A percentile compares a stretch with the other conserved stretches of the same genome.
These are phyloP conservation scores for Trichogramma dendrolimi DNA, from an alignment of 2,888 invertebrate genomes.

Conservation along the genomic window DNA sequence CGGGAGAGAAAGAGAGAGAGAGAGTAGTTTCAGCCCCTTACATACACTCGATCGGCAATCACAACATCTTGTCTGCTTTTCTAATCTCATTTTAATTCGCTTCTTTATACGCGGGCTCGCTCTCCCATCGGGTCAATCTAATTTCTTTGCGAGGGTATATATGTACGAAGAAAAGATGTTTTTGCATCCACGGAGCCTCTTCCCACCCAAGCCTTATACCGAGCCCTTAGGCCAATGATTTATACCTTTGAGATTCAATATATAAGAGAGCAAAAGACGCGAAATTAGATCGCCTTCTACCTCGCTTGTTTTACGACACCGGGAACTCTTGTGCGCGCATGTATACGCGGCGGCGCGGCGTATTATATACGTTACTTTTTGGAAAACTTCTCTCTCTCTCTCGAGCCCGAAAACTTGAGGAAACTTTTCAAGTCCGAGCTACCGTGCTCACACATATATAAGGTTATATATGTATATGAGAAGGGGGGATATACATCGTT, in stretches of 20 bases:
- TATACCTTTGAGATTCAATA: slow-evolving; percentile 8
- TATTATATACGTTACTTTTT: slow-evolving; percentile 3
- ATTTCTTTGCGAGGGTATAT: background rate
- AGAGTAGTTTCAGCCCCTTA: too few relatives aligned
- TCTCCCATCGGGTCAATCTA: background rate
- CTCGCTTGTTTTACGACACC: slow-evolving; percentile 12
- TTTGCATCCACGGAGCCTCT: background rate
- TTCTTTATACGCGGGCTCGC: too few relatives aligned
- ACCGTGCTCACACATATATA: background rate
- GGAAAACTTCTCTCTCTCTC: slow-evolving; percentile 7
- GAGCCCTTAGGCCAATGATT: slow-evolving; percentile 2
- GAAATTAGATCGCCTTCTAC: slow-evolving; percentile 11
- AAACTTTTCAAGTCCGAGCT: slow-evolving; percentile 1
- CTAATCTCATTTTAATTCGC: too few relatives aligned
- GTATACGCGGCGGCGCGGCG: background rate
- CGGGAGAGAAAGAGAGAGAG: too few relatives aligned
- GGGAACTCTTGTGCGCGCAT: background rate
- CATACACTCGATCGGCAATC: too few relatives aligned
- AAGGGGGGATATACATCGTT: background rate
- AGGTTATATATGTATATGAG: too few relatives aligned
- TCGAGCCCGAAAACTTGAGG: too few relatives aligned
- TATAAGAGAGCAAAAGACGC: background rate
- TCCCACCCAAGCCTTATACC: slow-evolving; percentile 3
- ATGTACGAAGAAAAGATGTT: slow-evolving; percentile 1
- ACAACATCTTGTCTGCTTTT: too few relatives aligned